Percentiles rank a stretch among this genome's conserved stretches.
These are phyloP conservation scores for Nixonia krombeini DNA, from an alignment of 1,140 invertebrate species.

Conservation along the genomic window DNA sequence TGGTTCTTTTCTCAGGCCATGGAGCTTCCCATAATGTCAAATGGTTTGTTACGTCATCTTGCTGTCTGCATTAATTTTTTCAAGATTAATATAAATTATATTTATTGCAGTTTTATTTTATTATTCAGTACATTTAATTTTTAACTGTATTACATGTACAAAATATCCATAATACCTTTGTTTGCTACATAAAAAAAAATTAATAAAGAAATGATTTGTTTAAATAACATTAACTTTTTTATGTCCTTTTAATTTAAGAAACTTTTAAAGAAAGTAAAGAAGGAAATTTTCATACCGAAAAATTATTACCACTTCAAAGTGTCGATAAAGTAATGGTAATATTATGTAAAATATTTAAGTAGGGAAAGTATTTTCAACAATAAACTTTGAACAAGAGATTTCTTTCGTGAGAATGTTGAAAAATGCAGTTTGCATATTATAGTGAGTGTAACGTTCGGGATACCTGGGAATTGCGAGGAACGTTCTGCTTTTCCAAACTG, in stretches of 20 bases:
- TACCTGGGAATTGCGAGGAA: slow-evolving; percentile 50
- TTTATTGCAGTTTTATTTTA: neutral
- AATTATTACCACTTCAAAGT: too few species aligned
- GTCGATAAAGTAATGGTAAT: too few species aligned
- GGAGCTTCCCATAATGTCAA: slow-evolving; percentile 41
- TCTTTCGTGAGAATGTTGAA: too few species aligned
- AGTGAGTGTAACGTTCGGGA: neutral
- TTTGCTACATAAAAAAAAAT: neutral
- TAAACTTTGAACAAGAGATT: too few species aligned
- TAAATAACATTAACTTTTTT: too few species aligned
- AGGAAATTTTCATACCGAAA: too few species aligned
- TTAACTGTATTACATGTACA: neutral
- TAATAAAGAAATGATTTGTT: too few species aligned
- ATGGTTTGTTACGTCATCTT: slow-evolving; percentile 1
- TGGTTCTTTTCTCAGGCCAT: slow-evolving; percentile 43
- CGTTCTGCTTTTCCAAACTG: slow-evolving; percentile 49
- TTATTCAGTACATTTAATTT: slow-evolving; percentile 2
- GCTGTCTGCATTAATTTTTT: slow-evolving; percentile 8
- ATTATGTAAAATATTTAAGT: too few species aligned
- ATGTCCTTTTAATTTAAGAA: too few species aligned
- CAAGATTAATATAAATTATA: neutral
- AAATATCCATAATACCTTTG: neutral
- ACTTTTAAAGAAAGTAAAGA: too few species aligned
- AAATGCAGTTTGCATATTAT: too few species aligned
- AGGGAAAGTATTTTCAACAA: too few species aligned